Base-by-base conservation (phyloP, 1,140 invertebrate species). In the Conus ventricosus region DNA sequence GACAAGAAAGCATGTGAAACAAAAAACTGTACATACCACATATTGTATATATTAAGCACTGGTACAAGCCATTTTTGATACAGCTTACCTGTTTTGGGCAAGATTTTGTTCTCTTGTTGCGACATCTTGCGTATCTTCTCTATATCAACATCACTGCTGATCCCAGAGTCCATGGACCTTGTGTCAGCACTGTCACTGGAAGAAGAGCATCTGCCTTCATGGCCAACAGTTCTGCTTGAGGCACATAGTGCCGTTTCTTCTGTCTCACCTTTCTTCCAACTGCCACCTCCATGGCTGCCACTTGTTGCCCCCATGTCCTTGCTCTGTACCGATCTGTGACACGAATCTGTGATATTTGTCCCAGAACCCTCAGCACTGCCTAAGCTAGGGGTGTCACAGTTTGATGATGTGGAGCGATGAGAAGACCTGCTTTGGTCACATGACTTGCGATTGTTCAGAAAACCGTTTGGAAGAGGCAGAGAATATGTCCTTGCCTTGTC, bases 51-150 rank as follows among this genome's bases (percentile, higher is more conserved):
- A 39, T 39, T 39, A 39, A 39, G 39, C 39, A 39, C 39, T 39
- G 39, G 39, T 39, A 39, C 39, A 39, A 39, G 3, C 0, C 39
- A 39, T 39, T 81, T 17, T n/a, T 63, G 51, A 20, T 23, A 83
- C 78, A 20, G 7, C 55, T 60, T 85, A 76, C 84, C 84, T 86
- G 84, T 53, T 54, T 86, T 86, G 13, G 84, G 84, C 10, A 53
- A 51, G 53, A 86, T 17, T 54, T 53, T 86, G 84, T 86, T 86
- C 27, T 53, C 63, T 5, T 86, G 25, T 75, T 39, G 6, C 7
- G 63, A 27, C 84, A 86, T 71, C 25, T n/a, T 71, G 25, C 67
- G 25, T 2, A 86, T 86, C 53, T 86, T 86, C 11, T 86, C 84
- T 5, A 76, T 17, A 17, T 86, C 84, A 25, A 86, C 6, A 13